A percentile compares a stretch with the other conserved stretches of the same genome.
These are phyloP conservation scores for Petrosia ficiformis DNA, from an alignment of 37 sponge, comb jelly and placozoan genomes.

Conservation along the genomic window DNA sequence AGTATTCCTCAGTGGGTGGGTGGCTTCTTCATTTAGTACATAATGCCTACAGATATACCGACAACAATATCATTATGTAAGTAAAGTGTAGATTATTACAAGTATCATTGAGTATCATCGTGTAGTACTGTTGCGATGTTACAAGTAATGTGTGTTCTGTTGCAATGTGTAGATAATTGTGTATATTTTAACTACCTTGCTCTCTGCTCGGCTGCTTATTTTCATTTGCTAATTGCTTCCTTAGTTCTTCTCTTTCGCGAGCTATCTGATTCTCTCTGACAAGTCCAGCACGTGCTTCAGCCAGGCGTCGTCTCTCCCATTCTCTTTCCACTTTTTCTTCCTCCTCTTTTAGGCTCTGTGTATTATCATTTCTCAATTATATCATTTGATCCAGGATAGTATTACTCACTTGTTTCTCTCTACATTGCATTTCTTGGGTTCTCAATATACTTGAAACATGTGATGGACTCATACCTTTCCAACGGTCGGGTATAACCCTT, in stretches of 20 bases:
- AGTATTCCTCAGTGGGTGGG: slow-evolving; percentile 71
- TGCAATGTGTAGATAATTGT: not conserved
- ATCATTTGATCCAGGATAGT: not conserved
- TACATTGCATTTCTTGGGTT: slow-evolving; percentile 52
- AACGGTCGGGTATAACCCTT: slow-evolving; percentile 93
- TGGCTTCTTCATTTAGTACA: slow-evolving; percentile 72
- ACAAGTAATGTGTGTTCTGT: not conserved
- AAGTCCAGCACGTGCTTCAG: slow-evolving; percentile 76
- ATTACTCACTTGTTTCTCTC: slow-evolving; percentile 57
- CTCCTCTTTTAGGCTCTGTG: slow-evolving; percentile 31
- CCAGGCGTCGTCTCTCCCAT: slow-evolving; percentile 75
- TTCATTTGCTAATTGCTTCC: slow-evolving; percentile 61
- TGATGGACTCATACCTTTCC: slow-evolving; percentile 96
- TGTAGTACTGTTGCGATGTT: not conserved
- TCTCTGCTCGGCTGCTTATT: slow-evolving; percentile 79
- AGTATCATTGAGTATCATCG: no score
- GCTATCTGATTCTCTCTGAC: slow-evolving; percentile 69
- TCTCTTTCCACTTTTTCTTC: slow-evolving; percentile 53
- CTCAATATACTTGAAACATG: slow-evolving; percentile 62
- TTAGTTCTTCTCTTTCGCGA: slow-evolving; percentile 45
- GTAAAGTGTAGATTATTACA: no score
- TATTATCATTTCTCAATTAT: not conserved
- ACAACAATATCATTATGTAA: no score
- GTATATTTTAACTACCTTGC: slow-evolving; percentile 66
- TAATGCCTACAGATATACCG: slow-evolving; percentile 59